These are phyloP conservation scores for Erpetoichthys calabaricus DNA, from an alignment of 2,797 vertebrate genomes.

Conservation along the genomic window DNA sequence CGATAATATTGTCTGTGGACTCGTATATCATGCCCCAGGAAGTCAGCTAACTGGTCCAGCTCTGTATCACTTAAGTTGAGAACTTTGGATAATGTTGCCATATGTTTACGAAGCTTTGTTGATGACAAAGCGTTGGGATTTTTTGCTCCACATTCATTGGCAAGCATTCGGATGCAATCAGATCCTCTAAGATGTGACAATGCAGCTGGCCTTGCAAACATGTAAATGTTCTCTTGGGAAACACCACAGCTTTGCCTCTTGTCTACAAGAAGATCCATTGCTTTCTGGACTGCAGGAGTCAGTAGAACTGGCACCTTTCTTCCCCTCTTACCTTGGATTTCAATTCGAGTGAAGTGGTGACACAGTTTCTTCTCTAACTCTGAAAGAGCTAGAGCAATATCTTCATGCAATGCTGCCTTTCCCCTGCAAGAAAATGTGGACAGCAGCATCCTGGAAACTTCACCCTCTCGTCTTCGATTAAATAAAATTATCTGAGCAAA, in stretches of 20 bases:
- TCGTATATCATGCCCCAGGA: constrained; percentile 18
- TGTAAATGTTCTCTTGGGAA: too few relatives aligned
- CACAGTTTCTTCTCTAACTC: constrained; percentile 16
- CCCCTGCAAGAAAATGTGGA: constrained; percentile 9
- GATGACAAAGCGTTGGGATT: constrained; percentile 12
- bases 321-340: constrained; percentile 18
- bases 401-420: constrained; percentile 10
- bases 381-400: constrained; percentile 13
- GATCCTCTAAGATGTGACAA: constrained; percentile 18
- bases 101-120: constrained; percentile 16
- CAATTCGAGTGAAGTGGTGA: constrained; percentile 9
- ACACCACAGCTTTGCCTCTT: too few relatives aligned
- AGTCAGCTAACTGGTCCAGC: constrained; percentile 16
- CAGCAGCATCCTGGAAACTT: constrained; percentile 18
- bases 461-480: constrained; percentile 18
- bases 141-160: constrained; percentile 11
- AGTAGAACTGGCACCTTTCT: constrained; percentile 22
- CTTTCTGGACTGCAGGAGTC: constrained; percentile 15
- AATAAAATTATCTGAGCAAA: constrained; percentile 18
- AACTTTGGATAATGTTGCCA: constrained; percentile 14
- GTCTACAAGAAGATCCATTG: constrained; percentile 10
- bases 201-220: neutral
- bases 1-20: constrained; percentile 12
- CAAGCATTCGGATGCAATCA: constrained; percentile 13
- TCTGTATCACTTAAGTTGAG: constrained; percentile 17